A percentile compares a stretch with the other conserved stretches of the same genome.
Conservation (phyloP, 2,797 vertebrate species). For the Alca torda region DNA sequence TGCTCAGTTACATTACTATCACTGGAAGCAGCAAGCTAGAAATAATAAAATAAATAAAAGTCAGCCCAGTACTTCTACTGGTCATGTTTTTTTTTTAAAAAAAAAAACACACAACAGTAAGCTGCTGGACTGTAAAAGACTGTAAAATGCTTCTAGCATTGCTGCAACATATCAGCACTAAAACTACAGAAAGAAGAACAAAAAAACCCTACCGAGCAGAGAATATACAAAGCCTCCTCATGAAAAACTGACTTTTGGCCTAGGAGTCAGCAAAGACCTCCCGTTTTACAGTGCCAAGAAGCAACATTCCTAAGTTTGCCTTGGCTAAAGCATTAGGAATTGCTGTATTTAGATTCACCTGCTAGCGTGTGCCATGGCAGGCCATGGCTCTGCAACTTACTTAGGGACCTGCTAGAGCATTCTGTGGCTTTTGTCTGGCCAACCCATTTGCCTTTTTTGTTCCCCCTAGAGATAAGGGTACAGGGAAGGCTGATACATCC, state of each 20-base stretch:
- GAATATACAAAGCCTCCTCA: not conserved
- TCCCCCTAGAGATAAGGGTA: not conserved
- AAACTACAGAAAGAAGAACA: not conserved
- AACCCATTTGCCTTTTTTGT: not conserved
- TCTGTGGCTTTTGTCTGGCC: not conserved
- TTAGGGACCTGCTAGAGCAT: not conserved
- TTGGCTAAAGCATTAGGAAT: not conserved
- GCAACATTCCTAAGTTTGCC: rapidly evolving
- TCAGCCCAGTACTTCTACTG: not conserved
- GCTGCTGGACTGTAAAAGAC: not conserved
- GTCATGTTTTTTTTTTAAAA: not conserved
- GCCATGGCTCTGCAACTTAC: not conserved
- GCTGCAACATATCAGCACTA: not conserved
- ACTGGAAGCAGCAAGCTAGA: not conserved
- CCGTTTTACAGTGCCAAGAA: not conserved
- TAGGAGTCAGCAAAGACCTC: not conserved
- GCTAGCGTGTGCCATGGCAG: not conserved
- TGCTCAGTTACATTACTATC: not conserved
- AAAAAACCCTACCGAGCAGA: too few species aligned
- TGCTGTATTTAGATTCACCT: not conserved
- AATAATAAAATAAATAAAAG: not conserved
- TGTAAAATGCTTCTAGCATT: not conserved
- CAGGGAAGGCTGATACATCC: not conserved
- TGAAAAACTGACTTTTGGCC: not conserved
- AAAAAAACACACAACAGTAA: not conserved